phyloP scores from a whole-genome alignment of 2,888 invertebrate genomes.

The Hetaerina titia region DNA sequence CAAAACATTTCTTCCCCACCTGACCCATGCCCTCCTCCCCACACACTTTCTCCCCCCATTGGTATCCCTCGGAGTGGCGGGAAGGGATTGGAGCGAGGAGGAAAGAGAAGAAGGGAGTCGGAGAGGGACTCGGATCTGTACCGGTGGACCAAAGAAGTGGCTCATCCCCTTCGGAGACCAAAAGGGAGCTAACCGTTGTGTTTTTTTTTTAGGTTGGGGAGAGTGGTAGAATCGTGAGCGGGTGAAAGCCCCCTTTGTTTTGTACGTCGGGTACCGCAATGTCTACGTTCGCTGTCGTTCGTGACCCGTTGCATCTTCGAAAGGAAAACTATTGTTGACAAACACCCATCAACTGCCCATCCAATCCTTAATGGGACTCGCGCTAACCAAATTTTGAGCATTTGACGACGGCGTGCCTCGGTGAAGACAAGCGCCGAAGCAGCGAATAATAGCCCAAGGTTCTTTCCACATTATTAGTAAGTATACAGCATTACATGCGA shows the following conservation, averaged over 20 bases:
- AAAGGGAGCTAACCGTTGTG: conserved; percentile 26
- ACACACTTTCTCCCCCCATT: not conserved
- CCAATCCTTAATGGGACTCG: not conserved
- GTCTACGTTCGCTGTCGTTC: conserved; percentile 27
- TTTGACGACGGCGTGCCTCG: not conserved
- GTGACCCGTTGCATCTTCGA: not conserved
- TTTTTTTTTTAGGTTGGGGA: not conserved
- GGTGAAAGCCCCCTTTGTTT: conserved; percentile 27
- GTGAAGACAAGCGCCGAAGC: not conserved
- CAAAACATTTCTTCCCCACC: conserved; percentile 8
- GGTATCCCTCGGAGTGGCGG: not conserved
- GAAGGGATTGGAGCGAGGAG: not conserved
- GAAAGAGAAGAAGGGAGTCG: not conserved
- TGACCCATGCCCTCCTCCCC: not conserved
- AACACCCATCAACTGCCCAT: not conserved
- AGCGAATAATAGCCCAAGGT: not conserved
- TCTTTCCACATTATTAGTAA: not conserved
- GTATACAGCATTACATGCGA: too few relatives aligned
- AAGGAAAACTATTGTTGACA: conserved; percentile 31
- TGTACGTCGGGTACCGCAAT: not conserved
- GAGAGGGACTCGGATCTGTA: not conserved
- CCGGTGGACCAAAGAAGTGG: conserved; percentile 16
- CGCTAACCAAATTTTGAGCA: not conserved
- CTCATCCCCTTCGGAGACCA: conserved; percentile 27
- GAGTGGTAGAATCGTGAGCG: not conserved